These are phyloP conservation scores for Tenebrosternarchus preto DNA, from an alignment of 2,113 vertebrate species.

Conservation along the genomic window DNA sequence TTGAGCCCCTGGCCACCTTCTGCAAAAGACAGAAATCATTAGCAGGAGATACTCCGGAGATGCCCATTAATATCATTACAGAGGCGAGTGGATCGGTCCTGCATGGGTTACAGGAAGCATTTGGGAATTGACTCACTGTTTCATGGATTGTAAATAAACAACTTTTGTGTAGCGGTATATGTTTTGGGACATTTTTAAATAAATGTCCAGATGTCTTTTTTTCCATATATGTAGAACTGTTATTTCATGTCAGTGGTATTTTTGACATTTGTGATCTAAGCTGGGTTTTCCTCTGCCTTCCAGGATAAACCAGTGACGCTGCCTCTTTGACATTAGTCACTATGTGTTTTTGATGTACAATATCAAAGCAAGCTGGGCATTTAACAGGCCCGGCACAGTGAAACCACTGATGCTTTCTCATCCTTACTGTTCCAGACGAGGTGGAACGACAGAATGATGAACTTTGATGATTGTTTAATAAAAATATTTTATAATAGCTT, in stretches of 20 bases:
- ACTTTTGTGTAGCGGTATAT: background rate
- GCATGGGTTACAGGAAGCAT: background rate
- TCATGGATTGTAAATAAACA: background rate
- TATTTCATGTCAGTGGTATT: background rate
- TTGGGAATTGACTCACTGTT: background rate
- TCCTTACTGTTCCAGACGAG: no score
- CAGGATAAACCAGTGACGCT: background rate
- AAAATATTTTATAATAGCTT: no score
- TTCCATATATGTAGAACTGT: slow-evolving; percentile 9
- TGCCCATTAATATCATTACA: slow-evolving; percentile 27
- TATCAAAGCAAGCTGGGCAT: slow-evolving; percentile 41
- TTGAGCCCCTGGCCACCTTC: background rate
- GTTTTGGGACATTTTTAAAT: background rate
- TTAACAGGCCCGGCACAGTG: background rate
- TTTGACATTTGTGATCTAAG: slow-evolving; percentile 24
- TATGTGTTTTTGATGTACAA: slow-evolving; percentile 37
- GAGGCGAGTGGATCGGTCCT: background rate
- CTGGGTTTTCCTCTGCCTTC: background rate
- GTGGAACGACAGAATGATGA: no score
- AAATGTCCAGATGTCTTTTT: background rate
- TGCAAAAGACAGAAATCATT: background rate
- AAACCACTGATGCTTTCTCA: background rate
- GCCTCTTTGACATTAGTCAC: background rate
- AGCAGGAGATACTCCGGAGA: slow-evolving; percentile 10
- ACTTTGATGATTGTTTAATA: no score